Evolutionary conservation across 1,140 invertebrate species (phyloP).

Genomic region (Popillia japonica): DNA sequence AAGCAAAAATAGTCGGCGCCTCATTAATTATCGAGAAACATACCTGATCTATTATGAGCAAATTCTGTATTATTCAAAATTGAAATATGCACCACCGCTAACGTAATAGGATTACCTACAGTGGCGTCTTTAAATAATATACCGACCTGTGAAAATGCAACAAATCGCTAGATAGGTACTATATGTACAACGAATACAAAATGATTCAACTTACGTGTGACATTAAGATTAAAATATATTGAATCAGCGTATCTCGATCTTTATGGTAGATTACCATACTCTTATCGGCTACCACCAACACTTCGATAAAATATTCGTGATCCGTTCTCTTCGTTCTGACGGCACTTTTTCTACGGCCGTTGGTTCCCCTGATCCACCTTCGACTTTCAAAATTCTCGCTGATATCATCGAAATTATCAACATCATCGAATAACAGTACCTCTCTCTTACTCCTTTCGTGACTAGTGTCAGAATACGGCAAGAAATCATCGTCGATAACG

Average conservation of each 20-base stretch:
- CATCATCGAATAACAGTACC: not conserved
- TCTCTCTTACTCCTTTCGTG: not conserved
- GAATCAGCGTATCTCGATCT: constrained; percentile 62
- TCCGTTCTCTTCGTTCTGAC: constrained; percentile 57
- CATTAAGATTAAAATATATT: constrained; percentile 83
- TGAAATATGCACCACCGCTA: constrained; percentile 77
- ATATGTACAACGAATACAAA: too few species aligned
- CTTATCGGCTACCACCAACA: constrained; percentile 80
- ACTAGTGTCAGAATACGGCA: constrained; percentile 38
- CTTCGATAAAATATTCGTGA: constrained; percentile 75
- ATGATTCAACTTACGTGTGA: constrained; percentile 78
- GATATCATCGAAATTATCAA: not conserved
- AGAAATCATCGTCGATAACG: constrained; percentile 51
- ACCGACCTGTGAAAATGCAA: constrained; percentile 67
- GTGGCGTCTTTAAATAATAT: constrained; percentile 81
- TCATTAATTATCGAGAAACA: constrained; percentile 39
- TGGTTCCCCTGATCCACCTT: not conserved
- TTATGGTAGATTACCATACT: constrained; percentile 81
- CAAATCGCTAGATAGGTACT: too few species aligned
- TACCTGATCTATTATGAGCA: constrained; percentile 48
- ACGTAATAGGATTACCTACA: constrained; percentile 82
- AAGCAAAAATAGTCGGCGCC: not conserved
- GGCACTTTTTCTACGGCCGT: not conserved
- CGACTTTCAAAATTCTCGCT: not conserved
- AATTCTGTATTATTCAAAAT: constrained; percentile 64